Evolutionary conservation across 2,113 vertebrate species (phyloP).

Genomic region (Falcunculus frontatus): DNA sequence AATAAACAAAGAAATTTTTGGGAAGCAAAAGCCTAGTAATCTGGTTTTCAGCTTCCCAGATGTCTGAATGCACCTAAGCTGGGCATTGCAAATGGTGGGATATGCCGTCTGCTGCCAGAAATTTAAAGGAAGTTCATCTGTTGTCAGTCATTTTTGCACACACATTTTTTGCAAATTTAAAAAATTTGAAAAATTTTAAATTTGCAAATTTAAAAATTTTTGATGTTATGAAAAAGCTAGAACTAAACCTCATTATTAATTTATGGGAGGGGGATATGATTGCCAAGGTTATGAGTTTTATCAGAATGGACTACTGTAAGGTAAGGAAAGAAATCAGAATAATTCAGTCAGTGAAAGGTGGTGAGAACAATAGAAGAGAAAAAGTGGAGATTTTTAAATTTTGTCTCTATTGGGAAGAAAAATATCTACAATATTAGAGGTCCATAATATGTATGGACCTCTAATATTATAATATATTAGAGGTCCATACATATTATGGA

Average conservation of each 20-base stretch:
- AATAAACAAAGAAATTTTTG: neutral
- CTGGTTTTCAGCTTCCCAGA: neutral
- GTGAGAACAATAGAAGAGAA: neutral
- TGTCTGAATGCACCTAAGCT: neutral
- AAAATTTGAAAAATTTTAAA: too few species aligned
- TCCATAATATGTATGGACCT: too few species aligned
- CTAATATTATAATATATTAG: too few species aligned
- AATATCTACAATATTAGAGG: neutral
- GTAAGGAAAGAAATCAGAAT: neutral
- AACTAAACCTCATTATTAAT: neutral
- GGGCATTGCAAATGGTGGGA: neutral
- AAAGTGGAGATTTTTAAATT: neutral
- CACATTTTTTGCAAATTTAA: neutral
- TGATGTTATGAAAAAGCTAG: neutral
- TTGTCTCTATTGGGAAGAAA: neutral
- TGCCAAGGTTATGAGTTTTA: neutral
- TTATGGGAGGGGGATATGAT: neutral
- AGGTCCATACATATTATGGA: rapidly evolving
- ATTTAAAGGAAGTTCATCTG: neutral
- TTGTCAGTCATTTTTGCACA: neutral
- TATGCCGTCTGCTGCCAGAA: neutral
- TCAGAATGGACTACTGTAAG: neutral
- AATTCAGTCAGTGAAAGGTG: neutral
- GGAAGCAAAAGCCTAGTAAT: neutral
- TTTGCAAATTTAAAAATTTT: too few species aligned